Evolutionary conservation across 2,888 invertebrate genomes (phyloP).

Genomic region (Ectropis crepuscularia): DNA sequence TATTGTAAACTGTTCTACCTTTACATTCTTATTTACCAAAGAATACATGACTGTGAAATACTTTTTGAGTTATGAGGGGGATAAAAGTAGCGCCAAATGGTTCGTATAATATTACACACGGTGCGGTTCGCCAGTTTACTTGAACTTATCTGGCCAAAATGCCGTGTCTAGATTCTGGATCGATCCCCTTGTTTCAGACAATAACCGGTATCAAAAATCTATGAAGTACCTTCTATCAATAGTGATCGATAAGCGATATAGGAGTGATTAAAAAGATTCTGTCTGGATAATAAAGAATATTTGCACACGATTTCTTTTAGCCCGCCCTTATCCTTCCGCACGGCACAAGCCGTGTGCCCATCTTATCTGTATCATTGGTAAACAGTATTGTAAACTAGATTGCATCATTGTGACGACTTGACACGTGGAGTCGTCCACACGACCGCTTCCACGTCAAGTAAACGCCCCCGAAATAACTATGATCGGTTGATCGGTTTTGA

Average conservation of each 20-base stretch:
- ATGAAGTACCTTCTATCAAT: background rate
- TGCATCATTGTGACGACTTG: slow-evolving; percentile 1
- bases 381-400: background rate
- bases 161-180: too few relatives aligned
- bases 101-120: too few relatives aligned
- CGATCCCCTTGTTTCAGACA: too few relatives aligned
- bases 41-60: too few relatives aligned
- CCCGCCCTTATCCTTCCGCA: background rate
- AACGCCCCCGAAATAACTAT: background rate
- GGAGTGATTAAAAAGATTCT: background rate
- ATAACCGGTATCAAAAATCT: too few relatives aligned
- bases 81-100: too few relatives aligned
- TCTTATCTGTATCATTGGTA: slow-evolving; percentile 3
- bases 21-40: too few relatives aligned
- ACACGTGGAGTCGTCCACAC: background rate
- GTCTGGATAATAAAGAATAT: background rate
- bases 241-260: background rate
- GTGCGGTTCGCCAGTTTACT: too few relatives aligned
- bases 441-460: too few relatives aligned
- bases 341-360: background rate
- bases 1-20: too few relatives aligned
- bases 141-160: too few relatives aligned
- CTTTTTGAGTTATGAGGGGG: too few relatives aligned
- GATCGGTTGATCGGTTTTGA: background rate
- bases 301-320: background rate